Evolutionary conservation across 2,797 vertebrate species (phyloP).

Genomic region (Chiloscyllium punctatum): DNA sequence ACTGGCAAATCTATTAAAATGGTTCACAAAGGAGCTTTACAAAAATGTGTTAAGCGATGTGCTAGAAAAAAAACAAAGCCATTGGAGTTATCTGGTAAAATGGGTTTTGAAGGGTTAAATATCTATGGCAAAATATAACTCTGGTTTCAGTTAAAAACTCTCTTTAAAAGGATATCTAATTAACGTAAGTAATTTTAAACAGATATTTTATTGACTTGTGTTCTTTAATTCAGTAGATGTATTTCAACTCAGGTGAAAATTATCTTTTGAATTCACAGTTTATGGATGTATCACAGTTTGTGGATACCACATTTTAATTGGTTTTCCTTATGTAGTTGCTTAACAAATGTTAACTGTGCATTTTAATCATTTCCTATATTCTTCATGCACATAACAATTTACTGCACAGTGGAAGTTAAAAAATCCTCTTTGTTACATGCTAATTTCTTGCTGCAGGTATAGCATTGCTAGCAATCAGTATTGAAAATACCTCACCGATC

Average conservation of each 20-base stretch:
- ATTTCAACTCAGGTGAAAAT: conserved; percentile 37
- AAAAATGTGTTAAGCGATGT: conserved; percentile 11
- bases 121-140: background rate
- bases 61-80: background rate
- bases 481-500: background rate
- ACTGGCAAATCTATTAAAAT: conserved; percentile 5
- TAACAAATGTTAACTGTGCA: conserved; percentile 34
- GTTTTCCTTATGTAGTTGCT: conserved; percentile 35
- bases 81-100: background rate
- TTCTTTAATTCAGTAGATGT: conserved; percentile 23
- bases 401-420: background rate
- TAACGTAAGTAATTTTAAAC: conserved; percentile 23
- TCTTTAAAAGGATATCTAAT: conserved; percentile 9
- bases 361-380: conserved; percentile 32
- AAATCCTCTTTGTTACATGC: background rate
- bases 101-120: conserved; percentile 28
- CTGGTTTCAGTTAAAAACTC: background rate
- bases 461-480: background rate
- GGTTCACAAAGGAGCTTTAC: background rate
- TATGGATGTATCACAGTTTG: conserved; percentile 35
- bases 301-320: conserved; percentile 38
- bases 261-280: conserved; percentile 38
- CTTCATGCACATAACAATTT: conserved; percentile 24
- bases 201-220: conserved; percentile 22
- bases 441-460: background rate